These are phyloP conservation scores for Teleiodes luculella DNA, from an alignment of 2,888 invertebrate genomes.

Conservation along the genomic window DNA sequence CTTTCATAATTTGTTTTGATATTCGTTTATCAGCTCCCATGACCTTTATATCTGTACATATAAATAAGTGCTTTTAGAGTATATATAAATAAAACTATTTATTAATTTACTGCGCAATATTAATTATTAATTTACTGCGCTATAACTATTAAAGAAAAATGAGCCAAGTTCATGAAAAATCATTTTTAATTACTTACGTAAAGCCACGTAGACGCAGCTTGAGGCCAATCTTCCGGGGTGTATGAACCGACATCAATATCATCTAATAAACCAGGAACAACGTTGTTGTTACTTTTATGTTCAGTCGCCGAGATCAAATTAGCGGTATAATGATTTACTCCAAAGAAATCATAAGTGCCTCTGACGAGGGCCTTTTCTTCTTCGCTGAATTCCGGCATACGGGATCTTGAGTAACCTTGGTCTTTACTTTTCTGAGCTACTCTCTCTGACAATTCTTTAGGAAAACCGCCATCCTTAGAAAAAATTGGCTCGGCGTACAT, in stretches of 20 bases:
- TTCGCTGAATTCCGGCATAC: slow-evolving; percentile 40
- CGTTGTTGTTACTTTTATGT: slow-evolving; percentile 21
- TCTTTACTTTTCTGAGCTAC: slow-evolving; percentile 51
- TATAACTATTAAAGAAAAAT: background rate
- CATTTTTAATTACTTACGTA: slow-evolving; percentile 38
- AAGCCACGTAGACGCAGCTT: slow-evolving; percentile 48
- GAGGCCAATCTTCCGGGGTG: slow-evolving; percentile 39
- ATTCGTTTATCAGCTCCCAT: no score
- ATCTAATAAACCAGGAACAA: slow-evolving; percentile 39
- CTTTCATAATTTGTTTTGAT: no score
- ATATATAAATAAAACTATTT: no score
- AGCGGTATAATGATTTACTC: slow-evolving; percentile 19
- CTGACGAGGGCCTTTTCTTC: slow-evolving; percentile 41
- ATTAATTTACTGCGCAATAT: background rate
- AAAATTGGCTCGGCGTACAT: slow-evolving; percentile 67
- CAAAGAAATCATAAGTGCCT: slow-evolving; percentile 50
- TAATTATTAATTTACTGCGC: background rate
- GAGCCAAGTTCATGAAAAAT: no score
- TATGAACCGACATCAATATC: slow-evolving; percentile 37
- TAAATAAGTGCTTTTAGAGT: no score
- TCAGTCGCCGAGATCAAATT: slow-evolving; percentile 36
- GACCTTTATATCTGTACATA: no score
- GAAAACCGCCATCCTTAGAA: slow-evolving; percentile 66
- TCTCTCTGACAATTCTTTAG: slow-evolving; percentile 53
- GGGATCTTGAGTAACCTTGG: slow-evolving; percentile 40